Base-by-base conservation (phyloP, 2,888 invertebrate species). In the Hecatera dysodea region DNA sequence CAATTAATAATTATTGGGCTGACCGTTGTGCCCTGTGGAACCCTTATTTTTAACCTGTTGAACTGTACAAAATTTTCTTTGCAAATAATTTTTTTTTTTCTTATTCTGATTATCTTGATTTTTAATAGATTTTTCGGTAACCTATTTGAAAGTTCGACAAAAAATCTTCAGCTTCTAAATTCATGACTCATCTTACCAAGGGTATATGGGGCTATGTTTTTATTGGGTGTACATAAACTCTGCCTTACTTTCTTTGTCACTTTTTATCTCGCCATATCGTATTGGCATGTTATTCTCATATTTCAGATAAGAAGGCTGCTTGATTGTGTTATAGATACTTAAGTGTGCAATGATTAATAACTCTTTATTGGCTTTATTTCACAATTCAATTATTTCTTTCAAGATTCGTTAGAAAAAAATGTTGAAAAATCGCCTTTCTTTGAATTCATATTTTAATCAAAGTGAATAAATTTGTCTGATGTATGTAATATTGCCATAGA, bases 311-410 rank as follows among this genome's bases (percentile, higher is more conserved):
- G 33, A n/a, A 44, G 9, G 27, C 36, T 15, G 7, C 27, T 7
- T 60, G 59, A 76, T 70, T 57, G 33, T 70, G 15, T 50, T 69
- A 24, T 12, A 56, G 70, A 74, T 70, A 70, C 29, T 6, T 29
- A 12, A 24, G 24, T 39, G 17, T 9, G 2, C n/a, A 42, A 60
- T 67, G 12, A 67, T 11, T 42, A 59, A 75, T 29, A 50, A 29
- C 6, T 22, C 29, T 36, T 22, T 63, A 27, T 15, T 48, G 8
- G 15, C 12, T 12, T 36, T 9, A 44, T 67, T 22, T 15, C 27
- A 29, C 1, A 8, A 6, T 61, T 44, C 6, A 15, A 7, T 27
- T 8, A 19, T 44, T 1, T 15, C 11, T 53, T 17, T 44, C 9
- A 5, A 33, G 19, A 57, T 27, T 33, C 36, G 9, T 39, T 39